A percentile compares a stretch with the other conserved stretches of the same genome.
Conservation (phyloP, 2,797 vertebrate species). For the Pampus argenteus region DNA sequence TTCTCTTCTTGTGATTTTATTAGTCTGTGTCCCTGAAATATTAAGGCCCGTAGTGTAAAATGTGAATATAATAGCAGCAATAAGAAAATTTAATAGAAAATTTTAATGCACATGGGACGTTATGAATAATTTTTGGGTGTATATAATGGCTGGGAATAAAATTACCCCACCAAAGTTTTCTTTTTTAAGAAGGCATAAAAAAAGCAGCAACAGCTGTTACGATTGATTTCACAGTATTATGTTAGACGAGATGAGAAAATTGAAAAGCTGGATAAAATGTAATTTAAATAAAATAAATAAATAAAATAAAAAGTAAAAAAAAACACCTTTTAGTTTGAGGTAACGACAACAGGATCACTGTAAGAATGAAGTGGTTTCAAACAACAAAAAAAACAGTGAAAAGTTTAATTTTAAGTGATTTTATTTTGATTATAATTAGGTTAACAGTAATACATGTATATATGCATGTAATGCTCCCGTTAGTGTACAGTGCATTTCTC, state of each 20-base stretch:
- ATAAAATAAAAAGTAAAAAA: too few relatives aligned
- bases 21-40: neutral
- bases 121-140: too few relatives aligned
- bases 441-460: neutral
- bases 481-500: neutral
- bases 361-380: neutral
- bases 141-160: too few relatives aligned
- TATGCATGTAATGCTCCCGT: neutral
- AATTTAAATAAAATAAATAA: too few relatives aligned
- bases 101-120: neutral
- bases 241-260: neutral
- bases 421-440: constrained; percentile 9
- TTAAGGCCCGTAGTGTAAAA: neutral
- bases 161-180: neutral
- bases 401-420: neutral
- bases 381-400: constrained; percentile 5
- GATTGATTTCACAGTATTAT: neutral
- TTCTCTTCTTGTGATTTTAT: neutral
- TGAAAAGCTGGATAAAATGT: neutral
- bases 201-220: neutral
- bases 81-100: neutral
- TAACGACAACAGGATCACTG: neutral
- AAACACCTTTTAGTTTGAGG: neutral
- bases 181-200: neutral
- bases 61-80: neutral